Percentiles rank a stretch among this genome's conserved stretches.
phyloP scores from a whole-genome alignment of 1,140 invertebrate genomes.

The Brachionus calyciflorus region DNA sequence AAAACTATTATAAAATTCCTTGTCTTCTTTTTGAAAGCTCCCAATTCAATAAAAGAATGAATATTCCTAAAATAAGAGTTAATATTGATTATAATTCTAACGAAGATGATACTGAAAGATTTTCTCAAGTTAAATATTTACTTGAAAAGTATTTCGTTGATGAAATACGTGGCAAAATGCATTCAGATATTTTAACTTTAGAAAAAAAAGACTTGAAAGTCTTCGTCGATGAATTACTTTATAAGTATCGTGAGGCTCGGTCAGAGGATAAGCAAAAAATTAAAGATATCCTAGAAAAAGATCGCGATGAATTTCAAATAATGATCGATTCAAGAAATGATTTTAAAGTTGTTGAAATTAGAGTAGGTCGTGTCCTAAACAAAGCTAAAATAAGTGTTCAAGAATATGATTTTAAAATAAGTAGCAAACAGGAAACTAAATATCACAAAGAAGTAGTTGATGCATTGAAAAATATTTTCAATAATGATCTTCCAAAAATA shows the following conservation, averaged over 20 bases:
- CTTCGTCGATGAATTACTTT: neutral
- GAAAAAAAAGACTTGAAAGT: neutral
- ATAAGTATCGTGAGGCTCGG: neutral
- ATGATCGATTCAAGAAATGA: neutral
- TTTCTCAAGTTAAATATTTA: neutral
- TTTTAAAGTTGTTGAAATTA: slow-evolving; percentile 5
- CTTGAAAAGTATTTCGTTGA: neutral
- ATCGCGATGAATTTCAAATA: neutral
- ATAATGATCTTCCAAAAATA: neutral
- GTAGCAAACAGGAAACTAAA: neutral
- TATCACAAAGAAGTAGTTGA: neutral
- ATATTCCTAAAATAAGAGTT: neutral
- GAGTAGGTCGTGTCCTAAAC: neutral
- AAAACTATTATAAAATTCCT: too few relatives aligned
- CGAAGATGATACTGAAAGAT: neutral
- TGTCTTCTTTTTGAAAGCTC: too few relatives aligned
- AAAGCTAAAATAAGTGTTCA: neutral
- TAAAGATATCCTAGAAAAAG: neutral
- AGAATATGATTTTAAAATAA: neutral
- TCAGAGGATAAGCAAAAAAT: neutral
- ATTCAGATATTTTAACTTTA: neutral
- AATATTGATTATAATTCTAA: slow-evolving; percentile 3
- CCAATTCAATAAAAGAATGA: too few relatives aligned
- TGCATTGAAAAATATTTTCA: slow-evolving; percentile 2
- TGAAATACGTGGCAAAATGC: neutral